Evolutionary conservation across 2,113 vertebrate genomes (phyloP).

Genomic region (Penelope pileata): DNA sequence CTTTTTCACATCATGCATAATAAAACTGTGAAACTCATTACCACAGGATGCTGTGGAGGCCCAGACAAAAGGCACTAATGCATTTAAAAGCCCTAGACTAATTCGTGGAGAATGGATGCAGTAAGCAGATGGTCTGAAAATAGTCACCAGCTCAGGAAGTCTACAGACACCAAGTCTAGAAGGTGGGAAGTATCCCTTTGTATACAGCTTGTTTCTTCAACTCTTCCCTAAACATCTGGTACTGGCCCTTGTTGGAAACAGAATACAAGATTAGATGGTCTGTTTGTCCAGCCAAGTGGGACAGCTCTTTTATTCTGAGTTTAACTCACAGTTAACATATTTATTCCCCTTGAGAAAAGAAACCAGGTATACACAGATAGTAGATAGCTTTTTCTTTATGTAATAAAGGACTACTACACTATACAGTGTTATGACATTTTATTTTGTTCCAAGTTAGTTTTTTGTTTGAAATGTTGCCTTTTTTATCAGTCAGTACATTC

Average conservation of each 20-base stretch:
- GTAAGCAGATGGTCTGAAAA: constrained; percentile 62
- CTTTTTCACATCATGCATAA: constrained; percentile 64
- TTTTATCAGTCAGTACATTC: background rate
- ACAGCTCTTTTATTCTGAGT: background rate
- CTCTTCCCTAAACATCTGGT: constrained; percentile 18
- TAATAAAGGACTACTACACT: background rate
- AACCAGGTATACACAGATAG: background rate
- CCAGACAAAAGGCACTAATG: constrained; percentile 40
- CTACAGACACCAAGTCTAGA: constrained; percentile 20
- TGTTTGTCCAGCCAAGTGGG: background rate
- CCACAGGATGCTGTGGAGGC: constrained; percentile 62
- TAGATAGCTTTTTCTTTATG: background rate
- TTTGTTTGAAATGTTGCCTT: background rate
- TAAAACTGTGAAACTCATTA: constrained; percentile 67
- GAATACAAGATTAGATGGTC: background rate
- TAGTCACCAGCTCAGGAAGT: constrained; percentile 52
- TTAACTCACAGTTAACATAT: background rate
- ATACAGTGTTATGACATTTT: background rate
- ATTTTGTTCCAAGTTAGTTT: background rate
- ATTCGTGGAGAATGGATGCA: constrained; percentile 20
- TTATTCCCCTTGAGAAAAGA: background rate
- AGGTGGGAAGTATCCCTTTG: constrained; percentile 1
- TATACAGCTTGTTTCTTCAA: background rate
- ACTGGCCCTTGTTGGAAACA: background rate
- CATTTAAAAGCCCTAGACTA: constrained; percentile 56